Evolutionary conservation across 2,888 invertebrate species (phyloP).

Genomic region (Tenthredo amoena): DNA sequence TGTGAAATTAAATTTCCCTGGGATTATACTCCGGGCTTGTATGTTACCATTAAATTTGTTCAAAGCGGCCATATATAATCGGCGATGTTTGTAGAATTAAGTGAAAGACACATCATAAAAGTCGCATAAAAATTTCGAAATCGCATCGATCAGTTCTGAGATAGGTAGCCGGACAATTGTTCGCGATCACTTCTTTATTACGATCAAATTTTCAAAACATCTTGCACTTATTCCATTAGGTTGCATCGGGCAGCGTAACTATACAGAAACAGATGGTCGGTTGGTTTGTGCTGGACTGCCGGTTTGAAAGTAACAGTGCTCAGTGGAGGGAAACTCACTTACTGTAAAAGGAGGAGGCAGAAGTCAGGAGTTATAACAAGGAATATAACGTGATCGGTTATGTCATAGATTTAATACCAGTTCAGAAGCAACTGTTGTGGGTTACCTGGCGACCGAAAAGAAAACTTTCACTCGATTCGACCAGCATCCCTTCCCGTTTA

Average conservation of each 20-base stretch:
- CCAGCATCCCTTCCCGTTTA: not conserved
- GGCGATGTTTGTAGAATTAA: not conserved
- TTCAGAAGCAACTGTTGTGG: conserved; percentile 35
- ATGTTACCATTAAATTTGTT: not conserved
- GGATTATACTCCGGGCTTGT: not conserved
- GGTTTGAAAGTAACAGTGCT: conserved; percentile 76
- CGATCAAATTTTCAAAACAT: not conserved
- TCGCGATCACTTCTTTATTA: not conserved
- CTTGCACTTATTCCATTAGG: not conserved
- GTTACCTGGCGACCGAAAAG: conserved; percentile 9
- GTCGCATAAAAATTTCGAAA: not conserved
- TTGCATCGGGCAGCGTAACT: conserved; percentile 35
- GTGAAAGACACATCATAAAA: not conserved
- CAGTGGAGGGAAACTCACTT: conserved; percentile 66
- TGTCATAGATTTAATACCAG: conserved; percentile 49
- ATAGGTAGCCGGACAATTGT: not conserved
- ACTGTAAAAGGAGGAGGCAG: conserved; percentile 56
- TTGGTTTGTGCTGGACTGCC: conserved; percentile 70
- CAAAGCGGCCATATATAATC: not conserved
- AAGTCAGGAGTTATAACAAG: conserved; percentile 66
- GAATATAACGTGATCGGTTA: conserved; percentile 54
- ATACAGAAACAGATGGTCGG: conserved; percentile 50
- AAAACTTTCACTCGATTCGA: conserved; percentile 45
- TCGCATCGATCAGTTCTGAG: not conserved
- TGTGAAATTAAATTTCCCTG: not conserved